These are phyloP conservation scores for Crenuchus spilurus DNA, from an alignment of 2,797 vertebrate species.

Conservation along the genomic window DNA sequence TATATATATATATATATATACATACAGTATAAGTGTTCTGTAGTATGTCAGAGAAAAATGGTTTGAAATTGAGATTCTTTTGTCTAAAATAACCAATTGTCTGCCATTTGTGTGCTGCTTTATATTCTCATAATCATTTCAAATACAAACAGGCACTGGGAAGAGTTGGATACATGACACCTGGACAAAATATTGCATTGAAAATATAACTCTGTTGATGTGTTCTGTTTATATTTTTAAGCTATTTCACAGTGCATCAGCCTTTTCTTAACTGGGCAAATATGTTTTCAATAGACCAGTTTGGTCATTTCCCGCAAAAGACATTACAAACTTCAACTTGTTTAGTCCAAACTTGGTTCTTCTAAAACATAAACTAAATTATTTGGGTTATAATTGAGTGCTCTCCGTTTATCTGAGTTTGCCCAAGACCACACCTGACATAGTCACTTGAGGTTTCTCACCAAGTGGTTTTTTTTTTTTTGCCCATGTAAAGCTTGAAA, in stretches of 20 bases:
- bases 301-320: background rate
- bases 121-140: constrained; percentile 28
- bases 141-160: constrained; percentile 19
- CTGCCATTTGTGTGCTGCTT: constrained; percentile 35
- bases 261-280: too few relatives aligned
- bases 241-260: background rate
- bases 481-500: constrained; percentile 42
- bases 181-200: constrained; percentile 35
- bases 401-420: background rate
- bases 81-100: too few relatives aligned
- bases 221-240: background rate
- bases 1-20: too few relatives aligned
- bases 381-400: background rate
- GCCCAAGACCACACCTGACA: constrained; percentile 36
- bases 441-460: constrained; percentile 12
- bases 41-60: too few relatives aligned
- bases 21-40: too few relatives aligned
- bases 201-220: constrained; percentile 26
- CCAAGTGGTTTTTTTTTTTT: constrained; percentile 15
- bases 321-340: background rate
- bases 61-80: too few relatives aligned
- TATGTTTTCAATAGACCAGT: background rate
- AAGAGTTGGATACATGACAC: constrained; percentile 60
- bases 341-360: background rate
- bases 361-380: background rate